Evolutionary conservation across 2,797 vertebrate genomes (phyloP).

Genomic region (Heliangelus exortis): DNA sequence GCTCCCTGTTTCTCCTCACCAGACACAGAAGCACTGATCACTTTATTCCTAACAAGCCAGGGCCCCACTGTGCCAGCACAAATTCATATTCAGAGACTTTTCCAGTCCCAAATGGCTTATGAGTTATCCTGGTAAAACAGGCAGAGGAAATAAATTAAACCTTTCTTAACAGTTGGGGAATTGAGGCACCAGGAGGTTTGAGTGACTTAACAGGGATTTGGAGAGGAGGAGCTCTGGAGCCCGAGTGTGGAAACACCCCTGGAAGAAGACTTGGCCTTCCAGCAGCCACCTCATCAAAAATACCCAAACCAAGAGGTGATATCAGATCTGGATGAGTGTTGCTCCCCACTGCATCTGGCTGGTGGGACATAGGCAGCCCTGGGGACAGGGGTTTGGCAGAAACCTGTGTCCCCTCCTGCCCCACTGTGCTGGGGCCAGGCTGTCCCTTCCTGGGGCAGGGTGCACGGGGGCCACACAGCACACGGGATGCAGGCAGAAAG

Average conservation of each 20-base stretch:
- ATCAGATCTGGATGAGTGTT: neutral
- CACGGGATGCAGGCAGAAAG: rapidly evolving
- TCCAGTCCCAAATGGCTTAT: neutral
- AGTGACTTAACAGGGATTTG: conserved; percentile 1
- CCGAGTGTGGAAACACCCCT: neutral
- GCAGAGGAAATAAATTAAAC: neutral
- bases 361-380: neutral
- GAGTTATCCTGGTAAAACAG: neutral
- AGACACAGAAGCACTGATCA: neutral
- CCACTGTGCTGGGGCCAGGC: no score
- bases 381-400: neutral
- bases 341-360: neutral
- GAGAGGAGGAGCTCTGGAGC: neutral
- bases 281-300: neutral
- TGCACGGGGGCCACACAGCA: neutral
- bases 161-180: neutral
- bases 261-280: neutral
- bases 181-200: neutral
- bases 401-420: neutral
- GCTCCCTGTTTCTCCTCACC: neutral
- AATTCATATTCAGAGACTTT: neutral
- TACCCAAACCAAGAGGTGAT: neutral
- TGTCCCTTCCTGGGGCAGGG: neutral
- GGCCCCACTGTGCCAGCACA: neutral
- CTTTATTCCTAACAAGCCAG: neutral